Base-by-base conservation (phyloP, 2,888 invertebrate genomes). In the Carpatolechia fugitivella region DNA sequence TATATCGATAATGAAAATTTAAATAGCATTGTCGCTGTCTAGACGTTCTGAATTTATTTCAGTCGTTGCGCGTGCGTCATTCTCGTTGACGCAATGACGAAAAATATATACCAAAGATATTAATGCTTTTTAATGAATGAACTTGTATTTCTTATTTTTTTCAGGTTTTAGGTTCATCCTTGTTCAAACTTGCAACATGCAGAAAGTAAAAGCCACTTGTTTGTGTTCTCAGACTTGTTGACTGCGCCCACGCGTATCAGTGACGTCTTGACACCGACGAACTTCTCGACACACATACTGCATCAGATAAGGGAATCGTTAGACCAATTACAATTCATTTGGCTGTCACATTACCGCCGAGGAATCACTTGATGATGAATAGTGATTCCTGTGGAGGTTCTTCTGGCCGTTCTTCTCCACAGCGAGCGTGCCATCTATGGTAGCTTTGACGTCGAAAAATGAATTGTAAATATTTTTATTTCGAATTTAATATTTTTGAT, bases 41-140 rank as follows among this genome's bases (percentile, higher is more conserved):
- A 80, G 78, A 76, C 80, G 44, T 66, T 74, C 68, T 68, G 70
- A 67, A 72, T 76, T 77, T 80, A 82, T 81, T 80, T 77, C 65
- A 64, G 80, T 69, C 72, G 24, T 4, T 65, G 64, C 66, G 65
- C 69, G 82, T 82, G 82, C 83, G 82, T 83, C 84, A 82, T 70
- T 67, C 60, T 66, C 59, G 56, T 67, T 79, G 84, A 79, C 84
- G 80, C 72, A 77, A 76, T 62, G 69, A 66, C 66, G 74, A 80
- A 78, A 79, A 76, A 78, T 68, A 69, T 58, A 66, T 58, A 64
- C 67, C 58, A 64, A 70, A 68, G 67, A 64, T 46, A 48, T 18
- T 33, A 16, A 31, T 14, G 14, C 24, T 44, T 29, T 11, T 44
- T n/a, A n/a, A 11, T 44, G 44, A 44, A 44, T 44, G 24, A 44